phyloP scores from a whole-genome alignment of 2,797 vertebrate species.

The Poecilia wingei region DNA sequence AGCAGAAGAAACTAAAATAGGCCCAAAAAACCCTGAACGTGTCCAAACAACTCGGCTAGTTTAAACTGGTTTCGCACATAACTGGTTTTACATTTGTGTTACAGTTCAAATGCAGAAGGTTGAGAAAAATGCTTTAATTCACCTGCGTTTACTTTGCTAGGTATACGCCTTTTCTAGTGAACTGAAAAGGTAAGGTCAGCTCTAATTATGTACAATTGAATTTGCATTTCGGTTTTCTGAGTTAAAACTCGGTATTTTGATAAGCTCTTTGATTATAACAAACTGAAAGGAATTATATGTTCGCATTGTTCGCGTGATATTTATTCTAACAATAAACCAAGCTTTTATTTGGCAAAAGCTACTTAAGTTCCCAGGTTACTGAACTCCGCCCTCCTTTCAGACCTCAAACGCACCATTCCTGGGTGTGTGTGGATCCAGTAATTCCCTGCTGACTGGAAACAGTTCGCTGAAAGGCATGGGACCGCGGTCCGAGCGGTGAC shows the following conservation, averaged over 20 bases:
- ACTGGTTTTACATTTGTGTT: not conserved
- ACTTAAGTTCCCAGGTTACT: not conserved
- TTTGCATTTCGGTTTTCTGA: not conserved
- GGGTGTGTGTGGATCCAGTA: slow-evolving; percentile 29
- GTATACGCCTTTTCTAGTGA: not conserved
- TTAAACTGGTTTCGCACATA: not conserved
- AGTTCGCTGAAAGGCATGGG: slow-evolving; percentile 56
- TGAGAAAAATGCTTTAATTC: not conserved
- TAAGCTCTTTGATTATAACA: not conserved
- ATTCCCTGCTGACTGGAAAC: slow-evolving; percentile 58
- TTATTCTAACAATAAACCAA: no score
- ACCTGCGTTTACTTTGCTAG: not conserved
- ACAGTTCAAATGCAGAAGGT: not conserved
- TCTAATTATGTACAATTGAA: not conserved
- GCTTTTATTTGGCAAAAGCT: not conserved
- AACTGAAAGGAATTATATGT: not conserved
- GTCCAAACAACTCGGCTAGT: no score
- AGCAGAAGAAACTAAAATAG: not conserved
- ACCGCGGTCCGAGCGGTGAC: slow-evolving; percentile 60
- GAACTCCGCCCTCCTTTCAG: slow-evolving; percentile 19
- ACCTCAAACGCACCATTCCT: slow-evolving; percentile 47
- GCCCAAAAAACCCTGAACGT: not conserved
- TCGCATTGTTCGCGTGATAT: not conserved
- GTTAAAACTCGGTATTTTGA: not conserved
- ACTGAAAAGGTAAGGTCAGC: not conserved